Base-by-base conservation (phyloP, 2,888 invertebrate species). In the Aleiodes alternator region DNA sequence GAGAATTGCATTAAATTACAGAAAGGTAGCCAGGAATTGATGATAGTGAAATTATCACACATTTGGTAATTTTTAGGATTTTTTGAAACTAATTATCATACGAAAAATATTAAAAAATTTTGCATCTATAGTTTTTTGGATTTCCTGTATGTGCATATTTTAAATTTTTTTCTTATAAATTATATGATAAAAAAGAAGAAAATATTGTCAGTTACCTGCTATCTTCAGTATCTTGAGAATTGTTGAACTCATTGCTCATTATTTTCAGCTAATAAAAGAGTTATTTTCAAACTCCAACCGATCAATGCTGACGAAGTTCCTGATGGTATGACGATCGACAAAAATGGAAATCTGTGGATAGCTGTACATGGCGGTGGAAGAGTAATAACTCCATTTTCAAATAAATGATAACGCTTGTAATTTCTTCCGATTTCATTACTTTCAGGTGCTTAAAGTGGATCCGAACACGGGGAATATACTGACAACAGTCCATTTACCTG, bases 261-360 rank as follows among this genome's bases (percentile, higher is more conserved):
- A 14, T 55, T 61, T 50, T 51, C 34, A 93, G 93, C 90, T 61
- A 93, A 93, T 80, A 90, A 92, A 83, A 91, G 91, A 79, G 90
- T 91, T 0, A 82, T 92, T 4, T 94, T 94, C 81, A 92, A 93
- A 83, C 90, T 94, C 66, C 87, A 89, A 82, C 87, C 91, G 4
- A 90, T 93, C 83, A 91, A 92, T 78, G 88, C 94, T 8, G 87
- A 90, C 6, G 93, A 94, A 3, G 78, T 90, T n/a, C 94, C 94
- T 0, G 94, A 94, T 86, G 94, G 94, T 8, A 96, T 96, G 95
- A 95, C 96, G 0, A 95, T 95, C 69, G 96, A 96, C 84, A 90
- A 90, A 3, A 92, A 94, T 73, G 96, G 93, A 51, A 95, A 96
- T 85, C 90, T 96, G 16, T 96, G 96, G 96, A 92, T 96, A 7